Base-by-base conservation (phyloP, 53 echinoderm and acorn worm species). In the Temnopleurus reevesii region DNA sequence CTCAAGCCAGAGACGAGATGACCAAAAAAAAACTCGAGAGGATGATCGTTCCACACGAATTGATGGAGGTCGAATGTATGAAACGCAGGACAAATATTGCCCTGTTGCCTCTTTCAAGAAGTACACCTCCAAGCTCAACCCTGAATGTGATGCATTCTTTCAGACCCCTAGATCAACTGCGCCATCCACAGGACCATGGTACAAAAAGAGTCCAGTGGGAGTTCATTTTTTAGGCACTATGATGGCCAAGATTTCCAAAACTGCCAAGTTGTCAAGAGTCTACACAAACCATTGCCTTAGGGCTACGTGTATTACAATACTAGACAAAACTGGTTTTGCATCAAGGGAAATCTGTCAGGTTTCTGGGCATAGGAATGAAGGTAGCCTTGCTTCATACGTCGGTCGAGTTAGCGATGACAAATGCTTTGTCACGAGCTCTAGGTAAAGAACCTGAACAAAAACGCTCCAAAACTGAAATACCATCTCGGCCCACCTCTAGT, bases 1-100 rank as follows among this genome's bases (percentile, higher is more conserved):
- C 77, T 13, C 79, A 89, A 26, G 89, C 79, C 3, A 38, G 5
- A 2, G 77, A 89, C 23, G 89, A 89, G 23, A 21, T 89, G 25
- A 89, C 89, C n/a, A n/a, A 43, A 89, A 71, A 46, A 89, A 89
- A 59, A 88, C 49, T 86, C 46, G 86, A 1, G 86, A 86, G 17
- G 86, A 77, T 26, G 46, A 46, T 45, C 33, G 2, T 10, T 21
- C 60, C 5, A 58, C 61, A 0, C 58, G 61, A 45, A 85, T 17
- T 24, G 64, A 86, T 28, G 29, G 51, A 4, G 64, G 86, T 5
- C 43, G 86, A 27, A 86, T 86, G 86, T 86, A 86, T 19, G 49
- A 43, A 21, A 61, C 86, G 12, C 27, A 47, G 4, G 46, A 86
- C 45, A 17, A 60, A 21, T 1, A 86, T 15, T 63, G 63, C 45